Evolutionary conservation across 2,888 invertebrate species (phyloP), one percentile per base, ranked within the genome.

Genomic region (Eupithecia exiguata): DNA sequence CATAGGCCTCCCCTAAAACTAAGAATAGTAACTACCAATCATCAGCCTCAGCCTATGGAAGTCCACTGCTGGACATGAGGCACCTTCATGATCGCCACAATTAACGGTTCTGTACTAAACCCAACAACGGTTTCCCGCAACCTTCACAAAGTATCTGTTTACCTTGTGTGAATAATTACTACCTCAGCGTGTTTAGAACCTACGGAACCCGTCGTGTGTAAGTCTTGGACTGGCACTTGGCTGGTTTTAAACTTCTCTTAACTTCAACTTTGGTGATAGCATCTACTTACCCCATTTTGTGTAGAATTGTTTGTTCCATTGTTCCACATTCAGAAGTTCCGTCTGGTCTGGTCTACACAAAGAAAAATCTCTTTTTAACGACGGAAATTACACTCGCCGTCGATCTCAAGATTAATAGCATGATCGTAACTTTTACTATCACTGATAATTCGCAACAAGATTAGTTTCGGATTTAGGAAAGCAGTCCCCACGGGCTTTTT

Each of bases 391-490:
- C 61, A 61, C 30, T 61, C 61, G 61, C 16, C 30, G 14, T 61
- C 61, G 30, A 61, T 61, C 61, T 30, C 7, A 30, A 30, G 16
- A 30, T 67, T 53, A 49, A 49, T 49, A 46, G 38, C 38, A 21
- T 53, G 49, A 72, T 65, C 63, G 38, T 30, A 46, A 74, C 53
- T 30, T 65, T 65, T 65, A 71, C 69, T 71, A 74, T 71, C 43
- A 16, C 25, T 72, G 72, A 74, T 71, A 68, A 69, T 70, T 72
- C 69, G 68, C 53, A 43, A 74, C 74, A 46, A 53, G 71, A 72
- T 76, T 74, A 76, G 72, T 78, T 78, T 74, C 68, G 61, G 69
- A 69, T 76, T 71, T 73, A 73, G 73, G 69, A 49, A 58, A 67
- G 61, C 30, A 30, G 16, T 14, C 61, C 61, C 30, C 30, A 6